Evolutionary conservation across 2,888 invertebrate genomes (phyloP).

Genomic region (Drosophila eohydei): DNA sequence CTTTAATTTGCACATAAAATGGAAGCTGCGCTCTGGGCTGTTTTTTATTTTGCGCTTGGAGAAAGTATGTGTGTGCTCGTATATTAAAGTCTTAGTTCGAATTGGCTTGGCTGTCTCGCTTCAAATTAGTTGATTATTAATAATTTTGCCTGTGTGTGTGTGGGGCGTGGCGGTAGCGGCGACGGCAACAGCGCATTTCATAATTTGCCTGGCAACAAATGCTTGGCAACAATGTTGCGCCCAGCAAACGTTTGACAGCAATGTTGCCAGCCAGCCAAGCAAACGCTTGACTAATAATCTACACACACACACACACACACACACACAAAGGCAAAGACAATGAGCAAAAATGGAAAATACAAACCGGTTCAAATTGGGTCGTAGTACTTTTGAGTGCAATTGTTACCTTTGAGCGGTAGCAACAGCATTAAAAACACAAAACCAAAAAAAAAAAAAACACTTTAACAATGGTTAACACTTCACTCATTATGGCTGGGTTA

Average conservation of each 20-base stretch:
- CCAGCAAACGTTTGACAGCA: conserved; percentile 33
- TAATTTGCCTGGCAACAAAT: conserved; percentile 70
- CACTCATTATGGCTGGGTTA: conserved; percentile 67
- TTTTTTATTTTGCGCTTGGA: conserved; percentile 28
- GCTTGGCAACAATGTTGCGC: conserved; percentile 53
- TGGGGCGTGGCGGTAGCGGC: conserved; percentile 4
- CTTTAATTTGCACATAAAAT: conserved; percentile 74
- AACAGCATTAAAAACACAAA: too few relatives aligned
- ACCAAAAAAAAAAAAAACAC: conserved; percentile 7
- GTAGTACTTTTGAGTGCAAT: conserved; percentile 83
- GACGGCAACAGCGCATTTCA: conserved; percentile 41
- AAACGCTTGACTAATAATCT: conserved; percentile 36
- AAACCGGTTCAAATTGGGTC: conserved; percentile 83
- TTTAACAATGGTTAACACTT: conserved; percentile 49
- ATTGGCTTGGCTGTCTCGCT: conserved; percentile 10
- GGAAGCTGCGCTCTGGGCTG: conserved; percentile 30
- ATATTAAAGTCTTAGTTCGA: conserved; percentile 31
- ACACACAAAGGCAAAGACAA: conserved; percentile 25
- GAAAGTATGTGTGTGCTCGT: conserved; percentile 60
- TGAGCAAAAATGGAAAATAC: conserved; percentile 44
- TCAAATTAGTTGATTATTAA: conserved; percentile 43
- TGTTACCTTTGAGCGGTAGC: conserved; percentile 72
- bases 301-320: conserved; percentile 3
- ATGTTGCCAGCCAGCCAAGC: conserved; percentile 42
- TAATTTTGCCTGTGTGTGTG: conserved; percentile 47